These are phyloP conservation scores for Drosophila parabipectinata DNA, from an alignment of 1,140 invertebrate species.

Conservation along the genomic window DNA sequence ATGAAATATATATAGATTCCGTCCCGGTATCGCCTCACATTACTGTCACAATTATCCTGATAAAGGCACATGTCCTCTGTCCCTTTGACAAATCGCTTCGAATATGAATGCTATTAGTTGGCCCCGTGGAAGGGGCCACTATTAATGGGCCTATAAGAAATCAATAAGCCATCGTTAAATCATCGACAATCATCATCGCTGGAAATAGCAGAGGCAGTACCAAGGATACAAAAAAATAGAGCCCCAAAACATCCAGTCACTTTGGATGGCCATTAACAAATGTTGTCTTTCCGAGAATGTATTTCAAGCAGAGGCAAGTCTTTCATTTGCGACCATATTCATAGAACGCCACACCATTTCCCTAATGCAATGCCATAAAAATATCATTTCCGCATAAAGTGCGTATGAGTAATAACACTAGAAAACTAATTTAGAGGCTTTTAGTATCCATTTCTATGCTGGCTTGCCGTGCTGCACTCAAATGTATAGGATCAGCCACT, in stretches of 20 bases:
- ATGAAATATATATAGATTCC: slow-evolving; percentile 28
- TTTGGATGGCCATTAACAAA: slow-evolving; percentile 44
- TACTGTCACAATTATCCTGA: slow-evolving; percentile 45
- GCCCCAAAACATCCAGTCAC: neutral
- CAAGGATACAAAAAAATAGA: neutral
- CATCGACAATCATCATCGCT: slow-evolving; percentile 41
- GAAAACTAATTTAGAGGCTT: slow-evolving; percentile 54
- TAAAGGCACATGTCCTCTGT: slow-evolving; percentile 33
- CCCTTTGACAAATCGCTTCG: slow-evolving; percentile 40
- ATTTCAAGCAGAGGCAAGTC: slow-evolving; percentile 4
- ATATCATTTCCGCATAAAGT: slow-evolving; percentile 15
- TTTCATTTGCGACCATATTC: slow-evolving; percentile 26
- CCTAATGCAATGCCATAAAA: slow-evolving; percentile 57
- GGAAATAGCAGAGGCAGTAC: slow-evolving; percentile 17
- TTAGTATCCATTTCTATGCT: slow-evolving; percentile 47
- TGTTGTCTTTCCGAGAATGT: slow-evolving; percentile 16
- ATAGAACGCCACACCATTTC: slow-evolving; percentile 41
- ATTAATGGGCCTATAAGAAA: slow-evolving; percentile 51
- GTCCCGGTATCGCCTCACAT: slow-evolving; percentile 22
- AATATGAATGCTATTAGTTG: slow-evolving; percentile 41
- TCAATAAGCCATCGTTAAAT: slow-evolving; percentile 46
- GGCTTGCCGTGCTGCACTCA: neutral
- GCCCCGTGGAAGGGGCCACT: neutral
- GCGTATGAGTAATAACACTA: slow-evolving; percentile 52
- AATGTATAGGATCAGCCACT: slow-evolving; percentile 1